Percentiles rank a stretch among this genome's conserved stretches.
Evolutionary conservation across 2,113 vertebrate species (phyloP).

Genomic region (Cryptotis parvus): DNA sequence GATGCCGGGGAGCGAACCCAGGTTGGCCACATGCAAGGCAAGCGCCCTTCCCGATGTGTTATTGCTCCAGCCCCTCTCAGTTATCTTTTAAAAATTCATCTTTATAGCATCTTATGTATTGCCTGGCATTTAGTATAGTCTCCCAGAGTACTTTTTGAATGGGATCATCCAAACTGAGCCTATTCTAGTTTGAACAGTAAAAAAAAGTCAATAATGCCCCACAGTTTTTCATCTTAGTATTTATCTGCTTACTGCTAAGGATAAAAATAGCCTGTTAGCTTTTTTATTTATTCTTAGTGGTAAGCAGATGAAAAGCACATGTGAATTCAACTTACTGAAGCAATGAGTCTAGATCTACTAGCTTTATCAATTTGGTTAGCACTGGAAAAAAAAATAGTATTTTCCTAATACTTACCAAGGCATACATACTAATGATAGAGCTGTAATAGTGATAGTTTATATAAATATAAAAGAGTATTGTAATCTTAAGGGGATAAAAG

Average conservation of each 20-base stretch:
- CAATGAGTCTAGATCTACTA: background rate
- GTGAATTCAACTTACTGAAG: constrained; percentile 14
- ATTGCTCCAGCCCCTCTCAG: no score
- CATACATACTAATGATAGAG: constrained; percentile 26
- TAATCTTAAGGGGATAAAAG: constrained; percentile 25
- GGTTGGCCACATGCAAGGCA: no score
- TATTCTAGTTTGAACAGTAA: background rate
- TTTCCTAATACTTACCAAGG: constrained; percentile 55
- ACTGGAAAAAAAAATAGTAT: background rate
- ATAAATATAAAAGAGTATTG: background rate
- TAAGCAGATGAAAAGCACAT: background rate
- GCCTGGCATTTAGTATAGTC: background rate
- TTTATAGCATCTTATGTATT: background rate
- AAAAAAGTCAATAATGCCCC: background rate
- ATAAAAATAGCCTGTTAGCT: background rate
- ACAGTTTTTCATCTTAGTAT: constrained; percentile 46
- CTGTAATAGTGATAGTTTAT: constrained; percentile 17
- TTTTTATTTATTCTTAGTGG: no score
- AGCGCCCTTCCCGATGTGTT: no score
- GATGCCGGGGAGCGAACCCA: no score
- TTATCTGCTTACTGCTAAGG: background rate
- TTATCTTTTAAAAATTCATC: background rate
- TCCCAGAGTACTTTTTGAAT: background rate
- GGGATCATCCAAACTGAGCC: background rate
- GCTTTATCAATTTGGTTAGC: constrained; percentile 18